Evolutionary conservation across 2,888 invertebrate species (phyloP).

Genomic region (Bellardia bayeri): DNA sequence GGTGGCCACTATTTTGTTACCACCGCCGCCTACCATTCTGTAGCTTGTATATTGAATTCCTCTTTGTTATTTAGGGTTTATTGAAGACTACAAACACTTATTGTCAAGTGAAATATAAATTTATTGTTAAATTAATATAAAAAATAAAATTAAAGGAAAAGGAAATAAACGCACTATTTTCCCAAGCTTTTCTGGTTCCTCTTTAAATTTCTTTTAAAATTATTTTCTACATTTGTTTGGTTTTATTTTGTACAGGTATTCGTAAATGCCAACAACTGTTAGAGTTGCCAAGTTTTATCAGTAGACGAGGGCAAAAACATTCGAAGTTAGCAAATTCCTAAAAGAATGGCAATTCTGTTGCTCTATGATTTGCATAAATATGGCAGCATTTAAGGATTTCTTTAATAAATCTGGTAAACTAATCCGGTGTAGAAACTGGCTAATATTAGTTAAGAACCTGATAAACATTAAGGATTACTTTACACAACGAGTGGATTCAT

Average conservation of each 20-base stretch:
- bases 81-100: conserved; percentile 63
- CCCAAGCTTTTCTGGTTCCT: conserved; percentile 74
- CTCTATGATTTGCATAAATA: not conserved
- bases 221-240: conserved; percentile 60
- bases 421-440: not conserved
- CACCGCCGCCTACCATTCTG: conserved; percentile 75
- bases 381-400: conserved; percentile 3
- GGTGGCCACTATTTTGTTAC: conserved; percentile 82
- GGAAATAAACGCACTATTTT: conserved; percentile 75
- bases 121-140: conserved; percentile 70
- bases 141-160: conserved; percentile 75
- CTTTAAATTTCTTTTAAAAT: conserved; percentile 71
- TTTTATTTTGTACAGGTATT: conserved; percentile 66
- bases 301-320: not conserved
- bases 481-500: no score
- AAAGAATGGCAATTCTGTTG: conserved; percentile 22
- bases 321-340: not conserved
- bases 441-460: not conserved
- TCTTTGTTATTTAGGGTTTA: conserved; percentile 6
- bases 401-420: conserved; percentile 8
- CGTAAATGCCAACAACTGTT: conserved; percentile 70
- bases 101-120: conserved; percentile 67
- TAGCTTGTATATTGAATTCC: not conserved
- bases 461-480: no score
- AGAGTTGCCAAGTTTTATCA: conserved; percentile 37